Percentiles rank a stretch among this genome's conserved stretches.
Conservation (phyloP, 2,888 invertebrate species). For the Noctuana brunneofusca region DNA sequence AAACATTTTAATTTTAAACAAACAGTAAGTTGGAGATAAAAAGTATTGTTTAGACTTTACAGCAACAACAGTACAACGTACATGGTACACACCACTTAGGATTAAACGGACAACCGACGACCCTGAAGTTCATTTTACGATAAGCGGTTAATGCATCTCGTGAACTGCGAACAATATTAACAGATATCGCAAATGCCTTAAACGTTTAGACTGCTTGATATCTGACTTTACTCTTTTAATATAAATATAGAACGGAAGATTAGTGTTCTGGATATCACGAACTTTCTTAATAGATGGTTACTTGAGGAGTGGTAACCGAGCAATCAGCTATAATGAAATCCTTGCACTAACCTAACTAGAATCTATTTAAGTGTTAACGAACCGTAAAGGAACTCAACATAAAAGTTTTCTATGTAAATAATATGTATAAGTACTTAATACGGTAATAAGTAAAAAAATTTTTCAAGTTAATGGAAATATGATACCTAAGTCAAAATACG, state of each 20-base stretch:
- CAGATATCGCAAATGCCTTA: constrained; percentile 19
- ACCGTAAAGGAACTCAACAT: no score
- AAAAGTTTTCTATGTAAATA: no score
- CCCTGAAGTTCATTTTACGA: constrained; percentile 32
- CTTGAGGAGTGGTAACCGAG: not conserved
- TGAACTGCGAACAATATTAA: constrained; percentile 19
- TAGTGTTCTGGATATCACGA: not conserved
- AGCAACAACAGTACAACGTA: not conserved
- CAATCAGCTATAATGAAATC: not conserved
- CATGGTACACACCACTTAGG: constrained; percentile 6
- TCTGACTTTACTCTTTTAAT: constrained; percentile 1
- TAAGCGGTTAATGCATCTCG: constrained; percentile 31
- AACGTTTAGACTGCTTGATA: constrained; percentile 7
- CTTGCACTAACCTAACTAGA: not conserved
- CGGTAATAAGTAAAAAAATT: no score
- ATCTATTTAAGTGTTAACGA: not conserved
- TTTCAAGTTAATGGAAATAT: no score
- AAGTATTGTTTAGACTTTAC: not conserved
- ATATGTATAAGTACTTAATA: no score
- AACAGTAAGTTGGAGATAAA: not conserved
- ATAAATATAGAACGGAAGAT: no score
- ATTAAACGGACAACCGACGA: constrained; percentile 25
- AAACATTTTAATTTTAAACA: not conserved
- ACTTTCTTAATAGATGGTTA: not conserved
- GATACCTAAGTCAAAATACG: no score